Conservation (phyloP, 2,797 vertebrate species). For the Epinephelus coioides region DNA sequence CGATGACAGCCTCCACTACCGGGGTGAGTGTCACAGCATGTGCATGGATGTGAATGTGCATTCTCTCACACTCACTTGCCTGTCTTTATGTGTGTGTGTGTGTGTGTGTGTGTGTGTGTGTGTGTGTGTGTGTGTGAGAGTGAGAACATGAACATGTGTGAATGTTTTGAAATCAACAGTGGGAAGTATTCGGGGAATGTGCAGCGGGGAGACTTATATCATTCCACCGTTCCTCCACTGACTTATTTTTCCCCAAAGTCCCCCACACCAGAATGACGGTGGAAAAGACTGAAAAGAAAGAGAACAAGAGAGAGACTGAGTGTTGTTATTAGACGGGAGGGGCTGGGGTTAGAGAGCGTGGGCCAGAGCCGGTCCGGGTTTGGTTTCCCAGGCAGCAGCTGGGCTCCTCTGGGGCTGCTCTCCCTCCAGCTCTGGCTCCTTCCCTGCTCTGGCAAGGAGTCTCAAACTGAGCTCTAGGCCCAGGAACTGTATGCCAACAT, state of each 20-base stretch:
- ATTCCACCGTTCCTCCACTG: constrained; percentile 26
- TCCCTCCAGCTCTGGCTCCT: constrained; percentile 62
- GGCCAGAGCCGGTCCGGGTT: constrained; percentile 67
- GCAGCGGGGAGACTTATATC: constrained; percentile 50
- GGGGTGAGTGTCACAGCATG: constrained; percentile 73
- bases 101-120: too few relatives aligned
- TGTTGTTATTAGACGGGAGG: constrained; percentile 66
- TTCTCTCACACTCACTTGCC: neutral
- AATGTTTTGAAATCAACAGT: constrained; percentile 63
- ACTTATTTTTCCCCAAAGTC: constrained; percentile 51
- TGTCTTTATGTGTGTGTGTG: constrained; percentile 1
- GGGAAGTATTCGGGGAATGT: constrained; percentile 73
- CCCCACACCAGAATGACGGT: constrained; percentile 45
- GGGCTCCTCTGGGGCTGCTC: constrained; percentile 69
- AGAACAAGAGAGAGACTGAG: constrained; percentile 41
- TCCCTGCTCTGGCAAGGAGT: constrained; percentile 51
- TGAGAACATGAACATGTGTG: constrained; percentile 67
- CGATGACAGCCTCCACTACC: constrained; percentile 80
- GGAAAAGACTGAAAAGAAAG: constrained; percentile 47
- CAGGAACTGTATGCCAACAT: constrained; percentile 46
- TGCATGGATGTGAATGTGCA: constrained; percentile 24
- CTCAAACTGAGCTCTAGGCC: constrained; percentile 46
- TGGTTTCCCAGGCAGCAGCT: constrained; percentile 82
- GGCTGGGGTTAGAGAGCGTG: constrained; percentile 70
- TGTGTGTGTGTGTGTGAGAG: too few relatives aligned